A percentile compares a stretch with the other conserved stretches of the same genome.
Evolutionary conservation across 2,888 invertebrate species (phyloP).

Genomic region (Tenthredo mesomela): DNA sequence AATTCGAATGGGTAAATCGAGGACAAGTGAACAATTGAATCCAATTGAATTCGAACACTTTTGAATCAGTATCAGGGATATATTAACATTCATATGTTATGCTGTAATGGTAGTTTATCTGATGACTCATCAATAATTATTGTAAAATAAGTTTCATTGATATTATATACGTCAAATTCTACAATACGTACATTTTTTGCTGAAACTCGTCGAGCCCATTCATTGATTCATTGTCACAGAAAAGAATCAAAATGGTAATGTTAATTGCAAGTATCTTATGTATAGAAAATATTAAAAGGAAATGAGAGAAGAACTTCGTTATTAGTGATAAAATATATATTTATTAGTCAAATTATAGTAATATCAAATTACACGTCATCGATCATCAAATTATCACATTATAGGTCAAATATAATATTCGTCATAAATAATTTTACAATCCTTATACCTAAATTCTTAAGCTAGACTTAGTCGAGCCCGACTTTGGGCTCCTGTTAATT

Average conservation of each 20-base stretch:
- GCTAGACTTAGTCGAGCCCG: constrained; percentile 24
- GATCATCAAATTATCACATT: not conserved
- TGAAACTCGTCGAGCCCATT: no score
- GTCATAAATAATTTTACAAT: not conserved
- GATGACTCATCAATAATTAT: not conserved
- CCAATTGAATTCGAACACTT: not conserved
- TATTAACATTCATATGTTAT: not conserved
- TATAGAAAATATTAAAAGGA: not conserved
- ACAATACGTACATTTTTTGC: no score
- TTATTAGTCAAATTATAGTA: not conserved
- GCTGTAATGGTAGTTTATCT: not conserved
- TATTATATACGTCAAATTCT: not conserved
- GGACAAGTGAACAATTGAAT: not conserved
- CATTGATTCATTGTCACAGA: no score
- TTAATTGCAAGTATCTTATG: no score
- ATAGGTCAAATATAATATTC: not conserved
- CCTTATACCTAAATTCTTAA: constrained; percentile 32
- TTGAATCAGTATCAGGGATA: not conserved
- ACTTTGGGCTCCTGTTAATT: not conserved
- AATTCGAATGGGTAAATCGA: not conserved
- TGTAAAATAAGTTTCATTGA: not conserved
- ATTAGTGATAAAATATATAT: not conserved
- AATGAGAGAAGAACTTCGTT: not conserved
- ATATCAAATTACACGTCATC: not conserved
- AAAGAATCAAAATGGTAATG: no score